phyloP scores from a whole-genome alignment of 2,797 vertebrate species.

The Sebastes nivosus region DNA sequence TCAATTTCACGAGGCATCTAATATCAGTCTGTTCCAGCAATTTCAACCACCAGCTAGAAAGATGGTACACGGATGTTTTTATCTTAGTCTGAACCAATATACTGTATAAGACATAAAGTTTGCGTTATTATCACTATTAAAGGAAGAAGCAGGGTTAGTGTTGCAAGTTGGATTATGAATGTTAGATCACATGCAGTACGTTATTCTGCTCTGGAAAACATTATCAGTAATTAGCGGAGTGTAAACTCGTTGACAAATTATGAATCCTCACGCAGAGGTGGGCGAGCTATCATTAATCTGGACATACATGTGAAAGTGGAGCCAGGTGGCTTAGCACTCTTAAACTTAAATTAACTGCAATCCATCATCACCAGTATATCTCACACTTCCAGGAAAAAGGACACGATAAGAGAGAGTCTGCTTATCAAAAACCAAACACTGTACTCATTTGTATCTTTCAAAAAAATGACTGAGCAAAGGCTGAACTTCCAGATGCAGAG shows the following conservation, averaged over 20 bases:
- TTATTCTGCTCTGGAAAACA: conserved; percentile 48
- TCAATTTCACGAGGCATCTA: conserved; percentile 46
- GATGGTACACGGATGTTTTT: background rate
- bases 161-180: background rate
- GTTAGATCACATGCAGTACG: conserved; percentile 18
- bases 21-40: conserved; percentile 25
- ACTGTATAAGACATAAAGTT: background rate
- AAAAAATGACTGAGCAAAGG: conserved; percentile 24
- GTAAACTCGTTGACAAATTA: conserved; percentile 68
- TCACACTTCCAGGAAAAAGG: conserved; percentile 63
- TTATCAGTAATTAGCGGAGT: conserved; percentile 60
- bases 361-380: conserved; percentile 62
- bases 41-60: conserved; percentile 4
- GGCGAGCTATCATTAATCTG: conserved; percentile 65
- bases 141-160: background rate
- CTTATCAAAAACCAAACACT: conserved; percentile 79
- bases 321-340: conserved; percentile 46
- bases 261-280: conserved; percentile 55
- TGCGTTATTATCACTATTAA: background rate
- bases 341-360: conserved; percentile 63
- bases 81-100: background rate
- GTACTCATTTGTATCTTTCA: conserved; percentile 59
- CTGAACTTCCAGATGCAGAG: conserved; percentile 24
- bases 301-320: conserved; percentile 52
- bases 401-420: conserved; percentile 66